Percentiles rank a stretch among this genome's conserved stretches.
phyloP scores from a whole-genome alignment of 37 sponge, comb jelly and placozoan genomes.

The Ephydatia muelleri region DNA sequence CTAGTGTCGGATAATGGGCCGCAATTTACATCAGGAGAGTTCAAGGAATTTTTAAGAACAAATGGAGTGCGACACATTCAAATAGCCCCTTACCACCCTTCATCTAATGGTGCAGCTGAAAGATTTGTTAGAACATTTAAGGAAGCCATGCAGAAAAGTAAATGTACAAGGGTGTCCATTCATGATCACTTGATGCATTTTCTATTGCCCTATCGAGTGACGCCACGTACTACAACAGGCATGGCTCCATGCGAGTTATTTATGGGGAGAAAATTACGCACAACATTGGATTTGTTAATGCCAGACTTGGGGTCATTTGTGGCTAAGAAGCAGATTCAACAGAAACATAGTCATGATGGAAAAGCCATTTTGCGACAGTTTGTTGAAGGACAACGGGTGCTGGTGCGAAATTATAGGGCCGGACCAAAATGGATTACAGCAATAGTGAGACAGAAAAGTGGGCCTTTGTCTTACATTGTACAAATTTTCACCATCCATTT shows the following conservation, averaged over 20 bases:
- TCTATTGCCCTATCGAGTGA: conserved; percentile 2
- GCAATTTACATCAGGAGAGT: conserved; percentile 26
- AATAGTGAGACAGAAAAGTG: not conserved
- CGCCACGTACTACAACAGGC: conserved; percentile 6
- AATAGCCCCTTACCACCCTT: conserved; percentile 9
- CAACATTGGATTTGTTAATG: conserved; percentile 14
- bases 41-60: not conserved
- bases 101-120: no score
- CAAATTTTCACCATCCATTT: not conserved
- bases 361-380: not conserved
- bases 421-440: conserved; percentile 29
- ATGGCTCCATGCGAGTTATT: conserved; percentile 5
- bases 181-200: not conserved
- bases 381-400: conserved; percentile 14
- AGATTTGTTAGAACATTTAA: conserved; percentile 29
- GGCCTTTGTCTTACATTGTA: not conserved
- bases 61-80: conserved; percentile 20
- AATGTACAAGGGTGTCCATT: not conserved
- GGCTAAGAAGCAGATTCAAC: conserved; percentile 6
- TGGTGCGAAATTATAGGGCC: conserved; percentile 16
- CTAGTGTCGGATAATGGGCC: conserved; percentile 26
- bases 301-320: not conserved
- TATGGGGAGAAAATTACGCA: conserved; percentile 3
- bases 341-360: conserved; percentile 18
- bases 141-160: not conserved